Base-by-base conservation (phyloP, 2,113 vertebrate species). In the Alectura lathami region DNA sequence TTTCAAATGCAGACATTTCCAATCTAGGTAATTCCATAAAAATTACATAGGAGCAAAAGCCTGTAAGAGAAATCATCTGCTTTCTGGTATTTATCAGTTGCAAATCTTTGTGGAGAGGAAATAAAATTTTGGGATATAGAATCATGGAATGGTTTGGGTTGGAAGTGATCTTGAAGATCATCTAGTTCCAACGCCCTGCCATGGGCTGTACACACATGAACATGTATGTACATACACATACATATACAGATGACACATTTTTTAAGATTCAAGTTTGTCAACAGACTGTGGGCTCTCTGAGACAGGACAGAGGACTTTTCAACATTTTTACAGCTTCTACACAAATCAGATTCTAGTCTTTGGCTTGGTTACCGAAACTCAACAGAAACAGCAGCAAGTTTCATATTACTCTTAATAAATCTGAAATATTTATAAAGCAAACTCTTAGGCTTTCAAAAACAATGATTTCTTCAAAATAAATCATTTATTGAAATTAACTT, bases 131-230 rank as follows among this genome's bases (percentile, higher is more conserved):
- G 54, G 21, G 85, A 10, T 9, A 42, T 10, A 56, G n/a, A n/a
- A n/a, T n/a, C n/a, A n/a, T n/a, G n/a, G n/a, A n/a, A n/a, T n/a
- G n/a, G n/a, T n/a, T n/a, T n/a, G n/a, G n/a, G n/a, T n/a, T n/a
- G n/a, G n/a, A n/a, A n/a, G n/a, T n/a, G n/a, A n/a, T n/a, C n/a
- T n/a, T n/a, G n/a, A n/a, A n/a, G n/a, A n/a, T n/a, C n/a, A n/a
- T n/a, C n/a, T n/a, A n/a, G n/a, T n/a, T n/a, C n/a, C n/a, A n/a
- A n/a, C n/a, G n/a, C n/a, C n/a, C n/a, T n/a, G n/a, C n/a, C n/a
- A n/a, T n/a, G 0, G 2, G 17, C 2, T 53, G 11, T 38, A 36
- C 30, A 24, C 32, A 73, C 0, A 1, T 9, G 7, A 67, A 72
- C 13, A 48, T 30, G 17, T 6, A 24, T 43, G 18, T 8, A 48